Conservation (phyloP, 2,888 invertebrate genomes). For the Gastracanthus pulcherrimus region DNA sequence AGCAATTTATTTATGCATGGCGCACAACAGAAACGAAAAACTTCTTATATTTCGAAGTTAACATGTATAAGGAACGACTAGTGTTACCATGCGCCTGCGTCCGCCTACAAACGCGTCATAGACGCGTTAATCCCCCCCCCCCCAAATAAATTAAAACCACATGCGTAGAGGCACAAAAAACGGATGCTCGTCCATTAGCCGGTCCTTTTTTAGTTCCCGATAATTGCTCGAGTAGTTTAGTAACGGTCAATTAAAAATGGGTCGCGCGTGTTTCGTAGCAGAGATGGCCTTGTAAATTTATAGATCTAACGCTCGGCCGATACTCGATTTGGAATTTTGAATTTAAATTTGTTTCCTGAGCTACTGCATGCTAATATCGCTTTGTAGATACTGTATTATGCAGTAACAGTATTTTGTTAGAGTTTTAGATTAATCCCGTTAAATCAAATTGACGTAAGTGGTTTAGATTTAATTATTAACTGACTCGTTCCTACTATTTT, state of each 20-base stretch:
- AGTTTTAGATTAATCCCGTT: too few relatives aligned
- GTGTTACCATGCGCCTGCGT: background rate
- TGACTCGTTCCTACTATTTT: too few relatives aligned
- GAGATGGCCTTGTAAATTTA: background rate
- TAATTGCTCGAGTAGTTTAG: background rate
- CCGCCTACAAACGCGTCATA: background rate
- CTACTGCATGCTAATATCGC: background rate
- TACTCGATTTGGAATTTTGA: background rate
- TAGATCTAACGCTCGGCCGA: background rate
- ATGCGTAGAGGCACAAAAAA: too few relatives aligned
- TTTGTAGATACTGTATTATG: background rate
- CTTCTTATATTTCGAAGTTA: conserved; percentile 2
- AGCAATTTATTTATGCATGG: too few relatives aligned
- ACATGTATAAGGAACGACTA: background rate
- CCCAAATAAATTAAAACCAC: conserved; percentile 14
- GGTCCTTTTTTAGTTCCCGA: conserved; percentile 22
- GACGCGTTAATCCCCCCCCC: background rate
- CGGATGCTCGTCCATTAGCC: conserved; percentile 6
- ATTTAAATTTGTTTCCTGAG: background rate
- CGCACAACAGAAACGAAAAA: too few relatives aligned
- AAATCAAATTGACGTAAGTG: too few relatives aligned
- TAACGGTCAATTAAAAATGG: conserved; percentile 33
- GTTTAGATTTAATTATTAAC: too few relatives aligned
- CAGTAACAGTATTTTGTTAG: background rate
- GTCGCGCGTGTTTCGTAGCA: conserved; percentile 4